Conservation (phyloP, 2,888 invertebrate genomes). For the Leucophora obtusa region DNA sequence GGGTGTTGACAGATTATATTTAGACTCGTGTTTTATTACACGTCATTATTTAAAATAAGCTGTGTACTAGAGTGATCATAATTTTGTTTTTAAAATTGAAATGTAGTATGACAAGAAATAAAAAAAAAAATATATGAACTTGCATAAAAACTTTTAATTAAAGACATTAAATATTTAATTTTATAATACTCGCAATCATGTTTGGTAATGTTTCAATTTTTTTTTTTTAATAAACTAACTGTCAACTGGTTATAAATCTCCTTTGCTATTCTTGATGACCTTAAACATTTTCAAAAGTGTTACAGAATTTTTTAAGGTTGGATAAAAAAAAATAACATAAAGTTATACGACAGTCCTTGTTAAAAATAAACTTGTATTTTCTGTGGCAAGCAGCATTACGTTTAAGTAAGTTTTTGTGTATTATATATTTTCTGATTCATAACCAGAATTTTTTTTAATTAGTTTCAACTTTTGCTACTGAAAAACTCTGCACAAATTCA, state of each 20-base stretch:
- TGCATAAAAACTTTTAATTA: no score
- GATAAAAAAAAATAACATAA: slow-evolving; percentile 2
- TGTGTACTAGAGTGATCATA: no score
- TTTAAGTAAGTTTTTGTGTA: neutral
- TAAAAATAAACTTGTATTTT: neutral
- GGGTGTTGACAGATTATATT: no score
- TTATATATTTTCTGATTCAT: slow-evolving; percentile 25
- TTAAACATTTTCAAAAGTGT: slow-evolving; percentile 22
- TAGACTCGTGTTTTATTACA: no score
- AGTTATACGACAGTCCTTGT: slow-evolving; percentile 10
- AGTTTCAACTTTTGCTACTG: neutral
- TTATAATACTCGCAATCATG: slow-evolving; percentile 10
- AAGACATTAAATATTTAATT: neutral
- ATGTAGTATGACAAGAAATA: no score
- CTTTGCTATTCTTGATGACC: slow-evolving; percentile 26
- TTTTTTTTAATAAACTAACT: neutral
- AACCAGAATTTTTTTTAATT: neutral
- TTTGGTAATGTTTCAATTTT: neutral
- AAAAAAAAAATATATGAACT: no score
- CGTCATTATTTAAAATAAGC: no score
- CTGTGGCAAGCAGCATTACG: neutral
- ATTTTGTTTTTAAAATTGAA: no score
- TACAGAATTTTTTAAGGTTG: slow-evolving; percentile 27
- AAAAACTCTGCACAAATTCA: slow-evolving; percentile 10
- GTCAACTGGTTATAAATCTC: slow-evolving; percentile 14